Conservation (phyloP, 2,113 vertebrate species). For the Pelobates fuscus region DNA sequence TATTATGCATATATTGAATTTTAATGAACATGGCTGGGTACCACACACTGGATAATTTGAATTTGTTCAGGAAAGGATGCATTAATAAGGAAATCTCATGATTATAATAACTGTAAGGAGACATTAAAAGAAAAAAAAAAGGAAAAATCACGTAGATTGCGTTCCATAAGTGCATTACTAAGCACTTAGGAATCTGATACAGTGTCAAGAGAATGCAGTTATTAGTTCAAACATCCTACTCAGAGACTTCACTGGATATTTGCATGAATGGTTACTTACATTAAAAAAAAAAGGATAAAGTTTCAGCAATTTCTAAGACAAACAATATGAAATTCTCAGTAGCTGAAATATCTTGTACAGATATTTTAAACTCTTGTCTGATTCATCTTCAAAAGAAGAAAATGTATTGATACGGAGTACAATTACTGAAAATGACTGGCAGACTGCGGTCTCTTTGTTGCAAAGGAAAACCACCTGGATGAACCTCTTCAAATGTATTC, state of each 20-base stretch:
- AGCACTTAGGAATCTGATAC: conserved; percentile 6
- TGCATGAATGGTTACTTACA: background rate
- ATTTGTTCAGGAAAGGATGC: conserved; percentile 27
- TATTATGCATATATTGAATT: conserved; percentile 42
- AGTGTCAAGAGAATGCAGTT: background rate
- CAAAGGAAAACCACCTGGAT: background rate
- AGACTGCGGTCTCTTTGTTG: background rate
- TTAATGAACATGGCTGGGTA: conserved; percentile 39
- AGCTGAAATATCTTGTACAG: background rate
- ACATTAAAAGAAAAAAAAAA: conserved; percentile 7
- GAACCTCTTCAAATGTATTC: background rate
- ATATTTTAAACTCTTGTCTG: background rate
- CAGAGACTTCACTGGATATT: background rate
- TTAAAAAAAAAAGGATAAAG: no score
- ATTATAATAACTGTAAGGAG: conserved; percentile 26
- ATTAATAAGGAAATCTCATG: conserved; percentile 21
- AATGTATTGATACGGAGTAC: background rate
- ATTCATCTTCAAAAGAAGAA: background rate
- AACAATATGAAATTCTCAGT: background rate
- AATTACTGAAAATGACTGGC: background rate
- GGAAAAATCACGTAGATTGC: conserved; percentile 9
- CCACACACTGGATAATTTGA: conserved; percentile 8
- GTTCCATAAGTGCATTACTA: conserved; percentile 24
- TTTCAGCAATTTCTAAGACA: background rate
- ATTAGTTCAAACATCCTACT: background rate